A percentile compares a stretch with the other conserved stretches of the same genome.
Evolutionary conservation across 2,888 invertebrate genomes (phyloP).

Genomic region (Ganaspis brasiliensis): DNA sequence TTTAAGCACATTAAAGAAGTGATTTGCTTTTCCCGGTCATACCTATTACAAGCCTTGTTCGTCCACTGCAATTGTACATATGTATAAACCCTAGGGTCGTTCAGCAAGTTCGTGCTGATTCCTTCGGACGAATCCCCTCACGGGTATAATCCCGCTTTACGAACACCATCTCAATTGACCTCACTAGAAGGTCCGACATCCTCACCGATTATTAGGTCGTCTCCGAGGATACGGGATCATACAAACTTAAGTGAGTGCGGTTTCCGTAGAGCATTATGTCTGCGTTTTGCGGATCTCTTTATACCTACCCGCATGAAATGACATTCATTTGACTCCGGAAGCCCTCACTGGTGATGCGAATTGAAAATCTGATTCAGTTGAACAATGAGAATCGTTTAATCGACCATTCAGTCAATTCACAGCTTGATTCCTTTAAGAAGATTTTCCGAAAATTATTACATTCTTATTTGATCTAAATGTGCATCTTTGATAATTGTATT

Average conservation of each 20-base stretch:
- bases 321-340: background rate
- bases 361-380: conserved; percentile 5
- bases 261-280: conserved; percentile 16
- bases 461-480: too few relatives aligned
- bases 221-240: conserved; percentile 5
- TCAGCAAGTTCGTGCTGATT: conserved; percentile 70
- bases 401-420: too few relatives aligned
- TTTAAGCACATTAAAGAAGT: background rate
- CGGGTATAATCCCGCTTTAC: conserved; percentile 49
- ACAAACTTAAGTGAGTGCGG: conserved; percentile 23
- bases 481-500: too few relatives aligned
- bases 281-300: background rate
- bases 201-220: conserved; percentile 65
- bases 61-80: conserved; percentile 60
- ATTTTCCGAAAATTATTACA: too few relatives aligned
- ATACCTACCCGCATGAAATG: background rate
- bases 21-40: background rate
- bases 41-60: conserved; percentile 38
- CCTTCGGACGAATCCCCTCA: conserved; percentile 61
- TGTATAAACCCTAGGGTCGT: conserved; percentile 59
- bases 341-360: background rate
- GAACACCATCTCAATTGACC: conserved; percentile 46
- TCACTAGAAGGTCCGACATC: conserved; percentile 38
- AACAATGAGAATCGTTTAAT: background rate
- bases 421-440: too few relatives aligned